Evolutionary conservation across 2,797 vertebrate genomes (phyloP), one percentile per base, ranked within the genome.

Genomic region (Rhynchotus rufescens): DNA sequence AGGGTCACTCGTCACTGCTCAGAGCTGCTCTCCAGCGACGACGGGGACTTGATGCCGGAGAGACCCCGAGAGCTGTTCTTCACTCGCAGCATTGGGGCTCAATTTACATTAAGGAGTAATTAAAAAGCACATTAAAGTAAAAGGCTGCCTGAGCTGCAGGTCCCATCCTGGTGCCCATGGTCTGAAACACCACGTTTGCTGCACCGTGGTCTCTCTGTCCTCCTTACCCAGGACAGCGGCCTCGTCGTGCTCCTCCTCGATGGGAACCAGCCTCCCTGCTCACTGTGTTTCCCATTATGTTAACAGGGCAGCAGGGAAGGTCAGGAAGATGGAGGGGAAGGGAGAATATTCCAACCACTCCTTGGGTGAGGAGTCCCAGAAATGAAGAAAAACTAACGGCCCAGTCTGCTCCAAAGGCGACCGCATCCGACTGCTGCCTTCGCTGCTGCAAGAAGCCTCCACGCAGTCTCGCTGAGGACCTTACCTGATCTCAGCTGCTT

Each of bases 401-500:
- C 40, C 66, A 36, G 10, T 1, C 10, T 51, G 12, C 42, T 56
- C 14, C 52, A 20, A 23, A 0, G 1, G 49, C 2, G 54, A 13
- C 12, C 1, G 2, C 7, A 6, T 2, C 51, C 9, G 4, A 6
- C 65, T 34, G 57, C 59, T 34, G 65, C 25, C 51, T 77, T 62
- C 67, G 45, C 25, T 54, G 36, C n/a, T 67, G 9, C 92, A 76
- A 76, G 60, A 62, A 66, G n/a, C 66, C 66, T 72, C 73, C 26
- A 65, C 52, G 57, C 44, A 23, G 20, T 3, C 66, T 83, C 56
- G 45, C 44, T 38, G 13, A 0, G 0, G 30, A 0, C 45, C 98
- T 97, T 98, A 99, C 99, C 99, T 97, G 99, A 99, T 95, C 99
- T 98, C 79, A 99, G 98, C 80, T 99, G 99, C 83, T 99, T 99